Evolutionary conservation across 1,140 invertebrate species (phyloP).

Genomic region (Leptinotarsa lineolata): DNA sequence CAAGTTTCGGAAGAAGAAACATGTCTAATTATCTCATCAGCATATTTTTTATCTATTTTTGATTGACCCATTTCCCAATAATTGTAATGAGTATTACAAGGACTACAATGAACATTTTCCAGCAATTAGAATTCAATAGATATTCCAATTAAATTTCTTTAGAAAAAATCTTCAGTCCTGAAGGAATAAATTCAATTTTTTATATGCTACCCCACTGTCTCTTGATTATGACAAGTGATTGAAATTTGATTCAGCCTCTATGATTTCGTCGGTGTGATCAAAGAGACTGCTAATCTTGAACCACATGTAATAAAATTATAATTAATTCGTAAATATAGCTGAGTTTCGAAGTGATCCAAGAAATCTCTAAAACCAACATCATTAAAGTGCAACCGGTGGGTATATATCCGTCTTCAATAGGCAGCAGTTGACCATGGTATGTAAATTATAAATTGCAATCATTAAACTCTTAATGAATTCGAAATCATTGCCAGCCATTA

Average conservation of each 20-base stretch:
- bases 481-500: background rate
- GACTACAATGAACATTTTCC: no score
- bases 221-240: background rate
- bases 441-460: conserved; percentile 1
- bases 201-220: background rate
- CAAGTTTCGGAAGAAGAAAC: no score
- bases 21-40: no score
- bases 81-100: no score
- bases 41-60: no score
- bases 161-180: no score
- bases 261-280: background rate
- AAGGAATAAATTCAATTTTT: no score
- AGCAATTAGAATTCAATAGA: no score
- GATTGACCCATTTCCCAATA: no score
- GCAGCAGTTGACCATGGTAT: background rate
- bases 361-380: background rate
- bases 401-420: conserved; percentile 2
- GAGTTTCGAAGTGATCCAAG: background rate
- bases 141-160: no score
- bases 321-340: background rate
- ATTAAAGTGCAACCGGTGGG: background rate
- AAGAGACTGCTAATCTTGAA: background rate
- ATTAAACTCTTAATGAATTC: conserved; percentile 1
- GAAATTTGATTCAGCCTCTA: background rate
- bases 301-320: background rate